Evolutionary conservation across 2,113 vertebrate genomes (phyloP).

Genomic region (Aplodontia rufa): DNA sequence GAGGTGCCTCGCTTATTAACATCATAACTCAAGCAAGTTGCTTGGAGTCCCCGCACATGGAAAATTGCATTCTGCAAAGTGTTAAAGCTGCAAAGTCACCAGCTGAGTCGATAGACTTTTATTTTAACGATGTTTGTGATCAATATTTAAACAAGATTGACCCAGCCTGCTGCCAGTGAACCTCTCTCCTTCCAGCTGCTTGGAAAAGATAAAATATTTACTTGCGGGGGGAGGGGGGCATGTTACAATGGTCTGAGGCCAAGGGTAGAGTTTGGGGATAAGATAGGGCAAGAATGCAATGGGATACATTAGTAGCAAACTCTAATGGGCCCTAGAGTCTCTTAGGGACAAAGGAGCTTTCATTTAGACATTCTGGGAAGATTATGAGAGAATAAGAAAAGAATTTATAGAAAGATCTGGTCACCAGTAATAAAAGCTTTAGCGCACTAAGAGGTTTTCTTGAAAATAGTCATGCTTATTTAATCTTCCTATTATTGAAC

Average conservation of each 20-base stretch:
- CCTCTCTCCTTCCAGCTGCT: slow-evolving; percentile 75
- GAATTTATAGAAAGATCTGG: slow-evolving; percentile 37
- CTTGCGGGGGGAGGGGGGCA: neutral
- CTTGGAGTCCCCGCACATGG: slow-evolving; percentile 62
- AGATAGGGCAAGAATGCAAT: neutral
- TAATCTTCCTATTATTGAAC: slow-evolving; percentile 51
- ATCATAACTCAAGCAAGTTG: slow-evolving; percentile 82
- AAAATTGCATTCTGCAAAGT: slow-evolving; percentile 66
- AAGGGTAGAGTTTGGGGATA: neutral
- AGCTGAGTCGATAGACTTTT: slow-evolving; percentile 79
- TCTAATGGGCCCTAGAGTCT: neutral
- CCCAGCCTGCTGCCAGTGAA: slow-evolving; percentile 54
- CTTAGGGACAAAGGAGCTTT: neutral
- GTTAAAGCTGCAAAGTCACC: slow-evolving; percentile 70
- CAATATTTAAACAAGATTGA: slow-evolving; percentile 86
- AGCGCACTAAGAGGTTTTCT: slow-evolving; percentile 34
- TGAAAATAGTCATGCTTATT: slow-evolving; percentile 5
- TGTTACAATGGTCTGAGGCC: neutral
- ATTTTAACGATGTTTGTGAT: slow-evolving; percentile 82
- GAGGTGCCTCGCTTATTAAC: slow-evolving; percentile 80
- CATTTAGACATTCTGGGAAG: neutral
- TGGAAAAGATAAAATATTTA: slow-evolving; percentile 72
- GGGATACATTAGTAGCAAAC: neutral
- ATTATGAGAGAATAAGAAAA: slow-evolving; percentile 12
- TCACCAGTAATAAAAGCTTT: neutral